A percentile compares a stretch with the other conserved stretches of the same genome.
Conservation (phyloP, 2,797 vertebrate species). For the Melanogrammus aeglefinus region DNA sequence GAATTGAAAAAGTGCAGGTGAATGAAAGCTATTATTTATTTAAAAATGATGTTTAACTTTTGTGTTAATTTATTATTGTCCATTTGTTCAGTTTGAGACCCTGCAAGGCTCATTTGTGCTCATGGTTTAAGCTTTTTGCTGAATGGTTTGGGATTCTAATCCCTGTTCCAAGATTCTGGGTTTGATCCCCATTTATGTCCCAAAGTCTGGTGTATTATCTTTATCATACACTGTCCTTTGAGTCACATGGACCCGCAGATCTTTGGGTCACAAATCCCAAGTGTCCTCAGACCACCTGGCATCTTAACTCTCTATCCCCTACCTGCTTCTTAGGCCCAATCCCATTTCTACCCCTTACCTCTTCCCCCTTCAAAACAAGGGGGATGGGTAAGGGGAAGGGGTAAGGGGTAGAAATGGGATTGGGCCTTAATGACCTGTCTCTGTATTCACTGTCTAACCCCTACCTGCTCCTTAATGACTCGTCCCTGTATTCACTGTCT, state of each 20-base stretch:
- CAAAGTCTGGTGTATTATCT: background rate
- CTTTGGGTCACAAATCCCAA: too few species aligned
- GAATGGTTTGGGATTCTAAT: background rate
- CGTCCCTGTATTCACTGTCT: background rate
- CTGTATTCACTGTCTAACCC: background rate
- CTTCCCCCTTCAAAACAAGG: too few species aligned
- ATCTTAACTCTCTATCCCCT: background rate
- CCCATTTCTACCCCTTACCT: too few species aligned
- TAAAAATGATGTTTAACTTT: slow-evolving; percentile 22
- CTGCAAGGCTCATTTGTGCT: background rate
- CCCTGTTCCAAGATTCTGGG: background rate
- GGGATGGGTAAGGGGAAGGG: too few species aligned
- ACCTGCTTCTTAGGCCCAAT: too few species aligned
- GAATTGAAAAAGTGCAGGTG: slow-evolving; percentile 52
- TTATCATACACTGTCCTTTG: too few species aligned
- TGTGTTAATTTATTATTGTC: slow-evolving; percentile 61
- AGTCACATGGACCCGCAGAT: background rate
- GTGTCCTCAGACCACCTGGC: too few species aligned
- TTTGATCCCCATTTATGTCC: background rate
- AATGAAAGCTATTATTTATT: slow-evolving; percentile 63
- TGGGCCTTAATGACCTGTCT: background rate
- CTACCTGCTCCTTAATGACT: background rate
- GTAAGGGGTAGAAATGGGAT: too few species aligned
- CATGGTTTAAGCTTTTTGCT: background rate
- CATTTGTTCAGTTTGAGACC: slow-evolving; percentile 50